Conservation (phyloP, 2,888 invertebrate species). For the Abrostola tripartita region DNA sequence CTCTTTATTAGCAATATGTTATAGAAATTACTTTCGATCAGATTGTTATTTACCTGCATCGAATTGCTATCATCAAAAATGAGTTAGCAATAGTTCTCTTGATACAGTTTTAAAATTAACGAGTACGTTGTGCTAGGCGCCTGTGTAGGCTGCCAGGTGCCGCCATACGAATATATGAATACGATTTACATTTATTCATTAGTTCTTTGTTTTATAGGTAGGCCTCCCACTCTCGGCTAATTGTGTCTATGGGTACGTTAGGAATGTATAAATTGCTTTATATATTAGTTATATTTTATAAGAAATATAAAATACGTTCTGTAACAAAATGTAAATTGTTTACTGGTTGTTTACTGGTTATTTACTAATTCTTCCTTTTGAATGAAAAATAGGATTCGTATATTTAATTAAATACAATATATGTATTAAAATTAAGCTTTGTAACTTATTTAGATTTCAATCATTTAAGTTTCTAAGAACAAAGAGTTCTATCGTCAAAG, state of each 20-base stretch:
- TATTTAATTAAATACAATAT: too few relatives aligned
- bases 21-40: too few relatives aligned
- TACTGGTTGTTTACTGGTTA: too few relatives aligned
- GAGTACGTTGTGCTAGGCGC: background rate
- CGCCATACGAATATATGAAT: slow-evolving; percentile 11
- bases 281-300: too few relatives aligned
- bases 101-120: slow-evolving; percentile 24
- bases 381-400: too few relatives aligned
- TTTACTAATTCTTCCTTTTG: too few relatives aligned
- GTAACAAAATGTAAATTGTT: too few relatives aligned
- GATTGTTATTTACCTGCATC: background rate
- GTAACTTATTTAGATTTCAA: background rate
- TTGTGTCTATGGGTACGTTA: background rate
- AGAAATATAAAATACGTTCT: too few relatives aligned
- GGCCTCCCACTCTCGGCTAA: background rate
- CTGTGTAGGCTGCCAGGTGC: background rate
- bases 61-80: background rate
- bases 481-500: background rate
- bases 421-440: too few relatives aligned
- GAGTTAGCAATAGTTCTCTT: slow-evolving; percentile 6
- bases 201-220: background rate
- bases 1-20: too few relatives aligned
- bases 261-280: too few relatives aligned
- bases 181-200: slow-evolving; percentile 2
- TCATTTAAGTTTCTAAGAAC: background rate